Conservation (phyloP, 2,888 invertebrate species). For the Hololepta plana region DNA sequence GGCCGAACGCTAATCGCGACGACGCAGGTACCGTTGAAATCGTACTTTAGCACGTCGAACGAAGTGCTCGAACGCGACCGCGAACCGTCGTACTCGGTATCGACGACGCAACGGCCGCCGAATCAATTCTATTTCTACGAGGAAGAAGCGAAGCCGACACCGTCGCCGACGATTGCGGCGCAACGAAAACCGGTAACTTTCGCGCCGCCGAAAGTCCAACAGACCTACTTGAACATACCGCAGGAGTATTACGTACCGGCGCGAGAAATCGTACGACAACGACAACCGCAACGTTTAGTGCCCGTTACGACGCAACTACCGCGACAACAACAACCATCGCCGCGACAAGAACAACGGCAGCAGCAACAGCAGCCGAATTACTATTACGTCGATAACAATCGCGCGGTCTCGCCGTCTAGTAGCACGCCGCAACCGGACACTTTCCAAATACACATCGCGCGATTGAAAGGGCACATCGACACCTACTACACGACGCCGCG, state of each 20-base stretch:
- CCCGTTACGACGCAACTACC: slow-evolving; percentile 8
- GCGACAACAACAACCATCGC: slow-evolving; percentile 10
- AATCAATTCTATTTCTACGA: slow-evolving; percentile 53
- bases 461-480: slow-evolving; percentile 45
- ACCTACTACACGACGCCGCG: slow-evolving; percentile 34
- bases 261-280: slow-evolving; percentile 5
- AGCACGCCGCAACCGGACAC: slow-evolving; percentile 30
- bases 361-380: slow-evolving; percentile 12
- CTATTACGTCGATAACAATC: slow-evolving; percentile 19
- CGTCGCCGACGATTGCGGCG: slow-evolving; percentile 13
- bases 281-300: slow-evolving; percentile 4
- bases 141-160: slow-evolving; percentile 23
- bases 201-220: slow-evolving; percentile 6
- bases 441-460: slow-evolving; percentile 46
- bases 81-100: slow-evolving; percentile 6
- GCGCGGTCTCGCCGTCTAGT: slow-evolving; percentile 15
- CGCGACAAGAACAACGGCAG: slow-evolving; percentile 11
- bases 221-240: slow-evolving; percentile 12
- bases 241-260: slow-evolving; percentile 15
- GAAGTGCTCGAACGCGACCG: slow-evolving; percentile 19
- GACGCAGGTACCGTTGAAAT: slow-evolving; percentile 41
- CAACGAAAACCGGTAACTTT: slow-evolving; percentile 12
- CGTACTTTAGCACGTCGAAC: slow-evolving; percentile 37
- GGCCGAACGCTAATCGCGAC: slow-evolving; percentile 29
- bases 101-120: too few relatives aligned